A percentile compares a stretch with the other conserved stretches of the same genome.
Conservation (phyloP, 2,113 vertebrate genomes). For the Syngnathus scovelli region DNA sequence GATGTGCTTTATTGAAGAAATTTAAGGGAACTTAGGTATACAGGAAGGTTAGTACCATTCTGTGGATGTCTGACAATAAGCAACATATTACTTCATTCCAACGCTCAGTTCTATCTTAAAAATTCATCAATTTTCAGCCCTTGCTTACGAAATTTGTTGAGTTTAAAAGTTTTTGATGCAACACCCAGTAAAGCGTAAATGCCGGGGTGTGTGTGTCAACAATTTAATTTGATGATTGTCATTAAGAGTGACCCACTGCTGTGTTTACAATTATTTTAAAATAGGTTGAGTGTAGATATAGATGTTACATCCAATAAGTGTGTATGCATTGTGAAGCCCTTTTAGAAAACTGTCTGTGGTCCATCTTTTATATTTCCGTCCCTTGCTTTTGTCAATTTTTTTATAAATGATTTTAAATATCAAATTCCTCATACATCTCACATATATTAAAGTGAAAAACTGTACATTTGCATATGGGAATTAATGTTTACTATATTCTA, state of each 20-base stretch:
- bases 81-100: no score
- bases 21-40: background rate
- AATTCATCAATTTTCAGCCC: background rate
- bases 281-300: background rate
- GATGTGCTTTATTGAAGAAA: background rate
- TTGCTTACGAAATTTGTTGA: no score
- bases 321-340: background rate
- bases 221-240: background rate
- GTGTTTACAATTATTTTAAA: constrained; percentile 2
- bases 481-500: background rate
- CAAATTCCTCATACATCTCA: constrained; percentile 44
- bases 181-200: background rate
- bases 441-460: constrained; percentile 38
- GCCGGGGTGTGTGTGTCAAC: background rate
- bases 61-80: background rate
- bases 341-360: background rate
- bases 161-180: background rate
- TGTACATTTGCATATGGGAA: constrained; percentile 50
- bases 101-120: background rate
- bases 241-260: background rate
- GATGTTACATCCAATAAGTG: background rate
- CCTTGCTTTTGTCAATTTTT: constrained; percentile 59
- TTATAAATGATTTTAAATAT: constrained; percentile 37
- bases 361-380: constrained; percentile 3
- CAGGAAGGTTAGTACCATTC: background rate